phyloP scores from a whole-genome alignment of 2,113 vertebrate genomes.

The Tenebrosternarchus preto region DNA sequence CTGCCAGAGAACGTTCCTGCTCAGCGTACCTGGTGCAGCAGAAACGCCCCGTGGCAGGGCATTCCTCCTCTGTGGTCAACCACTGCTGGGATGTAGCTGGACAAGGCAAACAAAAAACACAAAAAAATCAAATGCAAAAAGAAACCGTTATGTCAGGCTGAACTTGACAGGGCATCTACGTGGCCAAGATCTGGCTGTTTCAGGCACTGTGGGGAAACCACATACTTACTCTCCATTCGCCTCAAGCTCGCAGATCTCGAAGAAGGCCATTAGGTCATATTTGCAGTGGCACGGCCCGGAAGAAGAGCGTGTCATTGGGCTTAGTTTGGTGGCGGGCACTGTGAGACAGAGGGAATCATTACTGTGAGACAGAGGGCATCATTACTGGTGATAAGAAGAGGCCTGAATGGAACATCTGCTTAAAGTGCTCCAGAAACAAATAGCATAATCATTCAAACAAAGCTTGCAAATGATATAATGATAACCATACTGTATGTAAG shows the following conservation, averaged over 20 bases:
- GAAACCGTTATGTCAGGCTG: neutral
- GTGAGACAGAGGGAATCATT: conserved; percentile 32
- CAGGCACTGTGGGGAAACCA: conserved; percentile 2
- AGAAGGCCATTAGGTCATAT: conserved; percentile 95
- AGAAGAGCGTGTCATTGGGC: conserved; percentile 84
- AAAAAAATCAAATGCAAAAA: too few species aligned
- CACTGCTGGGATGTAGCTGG: conserved; percentile 92
- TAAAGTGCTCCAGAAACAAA: neutral
- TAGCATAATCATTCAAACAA: neutral
- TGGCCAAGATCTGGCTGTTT: neutral
- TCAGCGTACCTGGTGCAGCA: conserved; percentile 89
- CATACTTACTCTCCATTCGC: conserved; percentile 94
- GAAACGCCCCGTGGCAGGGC: conserved; percentile 93
- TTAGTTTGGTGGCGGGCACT: conserved; percentile 97
- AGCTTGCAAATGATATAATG: too few species aligned
- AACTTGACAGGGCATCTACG: neutral
- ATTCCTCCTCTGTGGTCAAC: conserved; percentile 95
- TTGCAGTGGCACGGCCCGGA: conserved; percentile 93
- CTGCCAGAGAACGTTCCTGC: neutral
- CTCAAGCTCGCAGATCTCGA: conserved; percentile 98
- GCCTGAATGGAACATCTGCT: too few species aligned
- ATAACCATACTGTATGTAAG: neutral
- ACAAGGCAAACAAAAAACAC: conserved; percentile 4
- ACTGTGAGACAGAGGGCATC: conserved; percentile 22
- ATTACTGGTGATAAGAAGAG: conserved; percentile 4